Percentiles rank a stretch among this genome's conserved stretches.
phyloP scores from a whole-genome alignment of 2,888 invertebrate genomes.

The Colletes collaris region DNA sequence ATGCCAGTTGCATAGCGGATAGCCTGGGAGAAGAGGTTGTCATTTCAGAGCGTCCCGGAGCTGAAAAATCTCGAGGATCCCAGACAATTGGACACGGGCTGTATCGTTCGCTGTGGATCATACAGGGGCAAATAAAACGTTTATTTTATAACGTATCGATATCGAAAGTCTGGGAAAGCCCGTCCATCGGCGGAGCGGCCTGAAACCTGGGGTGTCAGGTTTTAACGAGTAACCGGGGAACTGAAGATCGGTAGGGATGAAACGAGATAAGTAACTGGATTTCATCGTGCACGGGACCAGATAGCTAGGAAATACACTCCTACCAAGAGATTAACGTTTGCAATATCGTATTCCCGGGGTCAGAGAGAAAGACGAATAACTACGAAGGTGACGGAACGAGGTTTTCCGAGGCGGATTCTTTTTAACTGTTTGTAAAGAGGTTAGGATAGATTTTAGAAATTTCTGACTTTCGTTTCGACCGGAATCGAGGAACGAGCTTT shows the following conservation, averaged over 20 bases:
- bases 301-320: constrained; percentile 22
- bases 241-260: constrained; percentile 7
- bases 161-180: background rate
- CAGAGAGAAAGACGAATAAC: constrained; percentile 9
- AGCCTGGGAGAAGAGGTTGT: constrained; percentile 30
- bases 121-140: background rate
- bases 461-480: too few species aligned
- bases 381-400: background rate
- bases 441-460: background rate
- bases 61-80: constrained; percentile 13
- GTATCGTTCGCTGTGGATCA: constrained; percentile 4
- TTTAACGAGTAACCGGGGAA: constrained; percentile 39
- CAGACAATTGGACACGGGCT: constrained; percentile 16
- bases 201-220: constrained; percentile 24
- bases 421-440: background rate
- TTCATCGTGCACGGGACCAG: constrained; percentile 26
- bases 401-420: background rate
- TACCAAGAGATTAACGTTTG: constrained; percentile 8
- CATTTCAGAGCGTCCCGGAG: constrained; percentile 29
- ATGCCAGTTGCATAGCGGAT: constrained; percentile 42
- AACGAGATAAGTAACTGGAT: constrained; percentile 30
- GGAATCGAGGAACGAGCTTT: background rate
- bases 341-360: constrained; percentile 3
- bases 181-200: background rate
- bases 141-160: constrained; percentile 3